phyloP scores from a whole-genome alignment of 2,797 vertebrate species.

The Lepilemur septentrionalis region DNA sequence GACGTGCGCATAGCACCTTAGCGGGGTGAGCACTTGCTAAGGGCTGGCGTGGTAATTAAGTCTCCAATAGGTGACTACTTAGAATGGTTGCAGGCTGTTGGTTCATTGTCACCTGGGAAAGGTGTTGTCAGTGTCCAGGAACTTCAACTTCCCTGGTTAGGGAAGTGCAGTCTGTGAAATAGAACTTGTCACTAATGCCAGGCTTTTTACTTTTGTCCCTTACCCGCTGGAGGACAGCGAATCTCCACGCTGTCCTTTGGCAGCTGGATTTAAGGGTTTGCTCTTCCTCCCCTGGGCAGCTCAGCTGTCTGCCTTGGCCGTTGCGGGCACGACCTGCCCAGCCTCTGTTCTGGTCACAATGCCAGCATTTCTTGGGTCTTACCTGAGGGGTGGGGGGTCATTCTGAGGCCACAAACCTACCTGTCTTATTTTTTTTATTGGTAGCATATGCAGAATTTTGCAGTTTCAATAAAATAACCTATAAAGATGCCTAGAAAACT shows the following conservation, averaged over 20 bases:
- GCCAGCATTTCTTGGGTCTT: background rate
- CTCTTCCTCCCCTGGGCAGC: background rate
- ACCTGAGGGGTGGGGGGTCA: background rate
- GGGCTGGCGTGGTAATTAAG: background rate
- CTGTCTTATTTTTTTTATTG: background rate
- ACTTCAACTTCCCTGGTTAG: background rate
- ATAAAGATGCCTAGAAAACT: background rate
- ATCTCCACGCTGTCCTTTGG: background rate
- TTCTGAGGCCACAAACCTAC: background rate
- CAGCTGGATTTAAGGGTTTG: background rate
- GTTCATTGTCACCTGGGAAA: background rate
- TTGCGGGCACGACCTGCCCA: background rate
- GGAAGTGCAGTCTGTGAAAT: background rate
- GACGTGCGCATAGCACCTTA: rapidly evolving
- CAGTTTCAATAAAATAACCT: slow-evolving; percentile 6
- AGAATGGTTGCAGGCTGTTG: background rate
- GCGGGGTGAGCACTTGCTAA: rapidly evolving
- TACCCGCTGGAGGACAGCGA: background rate
- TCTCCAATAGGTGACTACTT: background rate
- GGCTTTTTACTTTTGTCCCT: background rate
- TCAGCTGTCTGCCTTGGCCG: background rate
- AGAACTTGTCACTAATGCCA: background rate
- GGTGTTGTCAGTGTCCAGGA: background rate
- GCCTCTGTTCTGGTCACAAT: background rate
- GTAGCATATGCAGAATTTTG: background rate